A percentile compares a stretch with the other conserved stretches of the same genome.
Conservation (phyloP, 1,140 invertebrate species). For the Sminthurides bifidus region DNA sequence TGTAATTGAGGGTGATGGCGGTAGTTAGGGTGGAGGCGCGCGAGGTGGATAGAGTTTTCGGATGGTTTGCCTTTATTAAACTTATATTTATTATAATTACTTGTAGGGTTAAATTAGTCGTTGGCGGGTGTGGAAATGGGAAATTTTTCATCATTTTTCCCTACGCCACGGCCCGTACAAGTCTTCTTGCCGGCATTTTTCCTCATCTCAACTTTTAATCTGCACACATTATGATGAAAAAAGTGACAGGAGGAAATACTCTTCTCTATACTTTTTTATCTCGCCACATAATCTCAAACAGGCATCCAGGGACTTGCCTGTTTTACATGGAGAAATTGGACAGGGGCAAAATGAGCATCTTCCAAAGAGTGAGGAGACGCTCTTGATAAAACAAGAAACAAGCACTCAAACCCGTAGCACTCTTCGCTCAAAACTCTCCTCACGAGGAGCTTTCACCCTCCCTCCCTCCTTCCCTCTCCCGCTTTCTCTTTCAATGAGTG, state of each 20-base stretch:
- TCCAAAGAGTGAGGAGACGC: neutral
- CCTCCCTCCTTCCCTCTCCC: too few relatives aligned
- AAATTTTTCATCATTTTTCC: conserved; percentile 24
- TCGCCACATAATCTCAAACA: neutral
- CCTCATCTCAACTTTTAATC: conserved; percentile 14
- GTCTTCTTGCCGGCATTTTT: too few relatives aligned
- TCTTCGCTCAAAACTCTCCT: too few relatives aligned
- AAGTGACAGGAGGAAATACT: neutral
- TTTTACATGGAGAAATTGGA: neutral
- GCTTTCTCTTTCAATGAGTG: too few relatives aligned
- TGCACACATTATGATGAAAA: conserved; percentile 3
- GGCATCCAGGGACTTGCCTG: too few relatives aligned
- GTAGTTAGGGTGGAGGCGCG: too few relatives aligned
- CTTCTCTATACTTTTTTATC: neutral
- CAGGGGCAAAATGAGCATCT: neutral
- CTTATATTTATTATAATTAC: conserved; percentile 24
- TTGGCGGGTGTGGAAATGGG: conserved; percentile 6
- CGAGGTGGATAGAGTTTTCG: too few relatives aligned
- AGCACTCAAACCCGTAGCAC: too few relatives aligned
- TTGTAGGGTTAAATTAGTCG: conserved; percentile 12
- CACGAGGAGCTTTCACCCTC: too few relatives aligned
- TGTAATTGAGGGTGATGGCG: too few relatives aligned
- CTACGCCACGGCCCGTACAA: conserved; percentile 2
- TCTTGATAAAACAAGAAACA: neutral
- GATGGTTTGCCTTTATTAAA: conserved; percentile 16